Base-by-base conservation (phyloP, 2,797 vertebrate species). In the Poeciliopsis presidionis region DNA sequence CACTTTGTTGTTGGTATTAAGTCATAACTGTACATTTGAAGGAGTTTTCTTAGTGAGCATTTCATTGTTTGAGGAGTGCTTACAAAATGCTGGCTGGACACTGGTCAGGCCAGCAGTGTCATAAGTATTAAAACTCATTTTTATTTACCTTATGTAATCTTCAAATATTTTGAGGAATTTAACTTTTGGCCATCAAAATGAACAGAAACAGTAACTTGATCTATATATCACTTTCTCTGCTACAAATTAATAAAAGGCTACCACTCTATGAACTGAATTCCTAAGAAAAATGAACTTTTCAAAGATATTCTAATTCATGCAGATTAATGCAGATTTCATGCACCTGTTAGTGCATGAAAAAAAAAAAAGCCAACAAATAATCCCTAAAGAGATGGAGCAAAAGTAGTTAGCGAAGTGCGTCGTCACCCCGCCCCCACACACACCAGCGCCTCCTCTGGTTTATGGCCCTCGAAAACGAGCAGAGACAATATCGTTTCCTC, bases 381-480 rank as follows among this genome's bases (percentile, higher is more conserved):
- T 91, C 91, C 90, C 90, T 76, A 86, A 90, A 90, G 90, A 94
- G 89, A 83, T 75, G 72, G 61, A 86, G 78, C 51, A 12, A 89
- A 91, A 83, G 87, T 91, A 91, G 91, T 89, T 90, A 91, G 86
- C 67, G 76, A 81, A 85, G 86, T 73, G 46, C 72, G 6, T 80
- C 90, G 88, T 90, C 90, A 85, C 89, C 81, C 91, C 84, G 1
- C 20, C 20, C 49, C 22, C 49, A 22, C 49, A 8, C 49, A 25
- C 91, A 86, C 90, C 80, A 85, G 74, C 85, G 79, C 75, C 76
- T 85, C 84, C 47, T 82, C 77, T 86, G 88, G 67, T 94, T 94
- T 93, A 95, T 93, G 92, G 86, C 82, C 91, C 92, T 92, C 94
- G 93, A 93, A 93, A 93, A 93, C 1, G 86, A 93, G 87, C 88